A percentile compares a stretch with the other conserved stretches of the same genome.
Evolutionary conservation across 2,797 vertebrate species (phyloP).

Genomic region (Arctocebus calabarensis): DNA sequence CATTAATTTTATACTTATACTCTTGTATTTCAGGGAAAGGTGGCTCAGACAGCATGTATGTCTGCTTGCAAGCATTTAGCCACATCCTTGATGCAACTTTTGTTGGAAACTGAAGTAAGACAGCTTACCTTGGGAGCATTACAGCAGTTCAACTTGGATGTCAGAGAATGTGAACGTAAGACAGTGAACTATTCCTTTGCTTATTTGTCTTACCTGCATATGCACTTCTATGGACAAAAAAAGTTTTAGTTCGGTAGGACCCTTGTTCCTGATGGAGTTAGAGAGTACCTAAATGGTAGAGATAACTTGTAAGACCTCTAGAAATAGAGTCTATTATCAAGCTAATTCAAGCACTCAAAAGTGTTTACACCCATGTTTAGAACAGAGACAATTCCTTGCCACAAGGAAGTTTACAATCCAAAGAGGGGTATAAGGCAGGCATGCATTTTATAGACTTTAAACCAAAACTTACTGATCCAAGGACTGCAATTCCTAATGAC

Average conservation of each 20-base stretch:
- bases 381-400: neutral
- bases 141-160: slow-evolving; percentile 96
- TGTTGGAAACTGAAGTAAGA: slow-evolving; percentile 94
- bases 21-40: slow-evolving; percentile 93
- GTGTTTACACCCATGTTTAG: neutral
- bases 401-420: neutral
- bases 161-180: slow-evolving; percentile 97
- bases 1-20: neutral
- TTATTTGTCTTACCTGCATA: slow-evolving; percentile 4
- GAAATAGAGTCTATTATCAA: neutral
- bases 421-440: neutral
- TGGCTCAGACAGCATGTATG: slow-evolving; percentile 99
- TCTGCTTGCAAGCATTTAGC: slow-evolving; percentile 98
- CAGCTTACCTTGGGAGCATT: slow-evolving; percentile 96
- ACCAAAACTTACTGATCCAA: neutral
- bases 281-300: neutral
- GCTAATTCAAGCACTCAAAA: neutral
- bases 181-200: neutral
- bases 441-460: slow-evolving; percentile 3
- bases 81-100: slow-evolving; percentile 95
- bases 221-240: neutral
- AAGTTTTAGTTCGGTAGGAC: neutral
- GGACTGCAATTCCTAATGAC: neutral
- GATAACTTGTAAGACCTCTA: neutral
- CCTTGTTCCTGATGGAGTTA: slow-evolving; percentile 3